Conservation (phyloP, 2,113 vertebrate genomes). For the Aramus guarauna region DNA sequence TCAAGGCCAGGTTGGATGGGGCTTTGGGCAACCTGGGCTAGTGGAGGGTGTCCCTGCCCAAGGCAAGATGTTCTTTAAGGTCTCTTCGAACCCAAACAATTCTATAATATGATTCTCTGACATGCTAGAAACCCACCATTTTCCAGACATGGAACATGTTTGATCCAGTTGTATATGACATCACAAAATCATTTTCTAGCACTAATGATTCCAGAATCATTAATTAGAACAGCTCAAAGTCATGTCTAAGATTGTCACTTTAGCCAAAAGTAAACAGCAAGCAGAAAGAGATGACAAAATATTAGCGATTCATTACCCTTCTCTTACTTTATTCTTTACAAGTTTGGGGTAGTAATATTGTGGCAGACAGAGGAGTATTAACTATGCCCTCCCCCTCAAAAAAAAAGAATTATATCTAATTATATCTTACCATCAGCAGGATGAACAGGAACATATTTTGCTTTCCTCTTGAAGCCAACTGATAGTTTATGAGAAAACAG, state of each 20-base stretch:
- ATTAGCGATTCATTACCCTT: background rate
- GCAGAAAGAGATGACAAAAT: background rate
- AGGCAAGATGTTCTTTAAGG: too few species aligned
- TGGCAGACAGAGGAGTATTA: background rate
- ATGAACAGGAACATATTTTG: slow-evolving; percentile 63
- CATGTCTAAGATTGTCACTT: background rate
- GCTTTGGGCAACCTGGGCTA: too few species aligned
- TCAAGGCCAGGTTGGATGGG: too few species aligned
- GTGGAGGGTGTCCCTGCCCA: too few species aligned
- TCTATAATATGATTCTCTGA: too few species aligned
- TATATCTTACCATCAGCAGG: slow-evolving; percentile 67
- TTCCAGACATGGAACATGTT: background rate
- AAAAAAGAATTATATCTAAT: background rate
- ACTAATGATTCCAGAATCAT: background rate
- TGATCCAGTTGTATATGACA: background rate
- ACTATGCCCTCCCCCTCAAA: background rate
- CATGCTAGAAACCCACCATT: background rate
- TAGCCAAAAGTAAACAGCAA: background rate
- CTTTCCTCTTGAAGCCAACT: slow-evolving; percentile 86
- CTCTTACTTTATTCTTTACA: background rate
- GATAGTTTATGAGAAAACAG: slow-evolving; percentile 2
- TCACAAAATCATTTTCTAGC: background rate
- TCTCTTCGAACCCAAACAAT: too few species aligned
- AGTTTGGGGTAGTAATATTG: background rate
- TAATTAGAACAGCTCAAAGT: background rate